phyloP scores from a whole-genome alignment of 2,888 invertebrate genomes.

The Cephalotes varians region DNA sequence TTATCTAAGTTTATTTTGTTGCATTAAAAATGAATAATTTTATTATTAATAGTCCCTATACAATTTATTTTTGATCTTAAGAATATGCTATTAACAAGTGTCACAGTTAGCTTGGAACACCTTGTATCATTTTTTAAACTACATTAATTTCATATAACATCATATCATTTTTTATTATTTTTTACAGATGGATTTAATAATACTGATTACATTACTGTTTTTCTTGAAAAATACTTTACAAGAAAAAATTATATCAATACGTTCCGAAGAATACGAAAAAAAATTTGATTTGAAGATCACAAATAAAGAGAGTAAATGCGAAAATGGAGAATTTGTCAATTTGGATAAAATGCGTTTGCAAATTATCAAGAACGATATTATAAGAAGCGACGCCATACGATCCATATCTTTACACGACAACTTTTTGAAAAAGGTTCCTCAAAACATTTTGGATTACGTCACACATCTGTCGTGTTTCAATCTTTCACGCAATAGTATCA shows the following conservation, averaged over 20 bases:
- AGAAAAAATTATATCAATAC: fast-evolving
- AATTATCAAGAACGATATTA: neutral
- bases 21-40: too few relatives aligned
- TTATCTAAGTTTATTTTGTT: too few relatives aligned
- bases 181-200: too few relatives aligned
- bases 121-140: too few relatives aligned
- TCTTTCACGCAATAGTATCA: neutral
- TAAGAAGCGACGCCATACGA: neutral
- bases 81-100: too few relatives aligned
- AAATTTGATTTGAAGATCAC: neutral
- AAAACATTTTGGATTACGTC: neutral
- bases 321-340: neutral
- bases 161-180: too few relatives aligned
- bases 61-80: too few relatives aligned
- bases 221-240: too few relatives aligned
- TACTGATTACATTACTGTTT: neutral
- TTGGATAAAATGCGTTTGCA: neutral
- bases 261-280: fast-evolving
- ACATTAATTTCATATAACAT: too few relatives aligned
- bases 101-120: too few relatives aligned
- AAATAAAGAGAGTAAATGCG: neutral
- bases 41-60: too few relatives aligned
- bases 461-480: neutral
- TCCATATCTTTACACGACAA: neutral
- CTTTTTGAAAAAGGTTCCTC: neutral